Evolutionary conservation across 2,797 vertebrate genomes (phyloP).

Genomic region (Artibeus jamaicensis): DNA sequence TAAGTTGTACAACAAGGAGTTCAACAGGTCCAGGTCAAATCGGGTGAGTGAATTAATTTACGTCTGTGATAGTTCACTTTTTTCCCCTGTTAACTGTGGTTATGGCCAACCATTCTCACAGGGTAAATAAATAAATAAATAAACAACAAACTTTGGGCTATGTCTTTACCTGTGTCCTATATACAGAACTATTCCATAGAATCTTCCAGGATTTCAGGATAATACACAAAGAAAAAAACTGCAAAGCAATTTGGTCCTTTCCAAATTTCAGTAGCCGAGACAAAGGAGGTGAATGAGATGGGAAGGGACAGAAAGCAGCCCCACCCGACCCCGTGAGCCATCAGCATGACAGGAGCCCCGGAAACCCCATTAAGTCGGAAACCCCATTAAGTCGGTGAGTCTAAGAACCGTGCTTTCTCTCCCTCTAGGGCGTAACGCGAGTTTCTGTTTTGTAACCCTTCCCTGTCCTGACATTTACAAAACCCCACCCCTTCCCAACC

Average conservation of each 20-base stretch:
- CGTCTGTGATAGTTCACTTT: conserved; percentile 59
- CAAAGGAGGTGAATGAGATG: conserved; percentile 71
- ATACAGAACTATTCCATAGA: conserved; percentile 80
- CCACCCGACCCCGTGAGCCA: neutral
- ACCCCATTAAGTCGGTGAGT: conserved; percentile 52
- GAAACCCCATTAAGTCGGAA: neutral
- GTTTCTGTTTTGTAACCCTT: conserved; percentile 79
- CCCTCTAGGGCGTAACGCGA: conserved; percentile 68
- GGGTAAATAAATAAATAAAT: conserved; percentile 82
- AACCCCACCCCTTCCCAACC: conserved; percentile 58
- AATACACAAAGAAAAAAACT: conserved; percentile 71
- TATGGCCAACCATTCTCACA: conserved; percentile 68
- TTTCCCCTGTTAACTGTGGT: conserved; percentile 54
- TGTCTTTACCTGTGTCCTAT: conserved; percentile 78
- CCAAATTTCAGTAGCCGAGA: conserved; percentile 76
- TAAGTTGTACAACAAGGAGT: neutral
- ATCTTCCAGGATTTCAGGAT: conserved; percentile 73
- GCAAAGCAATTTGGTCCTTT: conserved; percentile 73
- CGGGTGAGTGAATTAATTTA: conserved; percentile 13
- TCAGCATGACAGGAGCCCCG: conserved; percentile 37
- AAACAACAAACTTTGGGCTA: conserved; percentile 84
- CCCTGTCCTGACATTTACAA: conserved; percentile 73
- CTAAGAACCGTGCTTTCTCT: conserved; percentile 77
- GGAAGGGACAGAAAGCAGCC: conserved; percentile 41
- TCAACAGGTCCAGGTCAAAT: neutral